Evolutionary conservation across 2,797 vertebrate species (phyloP), one percentile per base, ranked within the genome.

Genomic region (Onychomys torridus): DNA sequence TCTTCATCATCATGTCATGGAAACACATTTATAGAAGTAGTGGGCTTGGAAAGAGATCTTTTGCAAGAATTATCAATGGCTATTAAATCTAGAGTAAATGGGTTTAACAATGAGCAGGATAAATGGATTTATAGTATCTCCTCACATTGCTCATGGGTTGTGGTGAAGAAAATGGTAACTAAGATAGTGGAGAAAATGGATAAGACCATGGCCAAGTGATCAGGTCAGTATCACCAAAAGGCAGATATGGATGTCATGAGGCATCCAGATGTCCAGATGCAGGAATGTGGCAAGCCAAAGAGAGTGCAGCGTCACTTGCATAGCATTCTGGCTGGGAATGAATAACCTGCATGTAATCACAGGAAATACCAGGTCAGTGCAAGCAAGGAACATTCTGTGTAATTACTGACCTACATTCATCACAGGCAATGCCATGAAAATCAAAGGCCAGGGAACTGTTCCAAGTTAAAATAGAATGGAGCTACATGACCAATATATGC

Each of bases 1-100:
- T 79, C 40, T 73, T 94, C 13, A 9, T 69, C 90, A 57, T 0
- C 32, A 2, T 3, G 2, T 57, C 55, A 57, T 71, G 29, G 34
- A 57, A 81, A 12, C 34, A 25, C 83, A 59, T 16, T 55, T 27
- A 29, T 49, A 10, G 78, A 87, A 89, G 63, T 59, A 32, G 29
- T 85, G 34, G 19, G 29, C 69, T 96, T 90, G 13, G n/a, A 75
- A 90, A 91, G 65, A 81, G n/a, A 92, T 43, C 77, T 87, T 91
- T 86, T 90, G 34, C 32, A 91, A 75, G 65, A 85, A 88, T 85
- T 67, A 85, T 34, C n/a, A 43, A 12, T 82, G 63, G 23, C 21
- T 71, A 29, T 43, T 43, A 91, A 57, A 71, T 83, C 17, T 59
- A 32, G 37, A 6, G 12, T 89, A 57, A 46, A 5, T 34, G 6